Evolutionary conservation across 2,797 vertebrate species (phyloP).

Genomic region (Spatula versicolor): DNA sequence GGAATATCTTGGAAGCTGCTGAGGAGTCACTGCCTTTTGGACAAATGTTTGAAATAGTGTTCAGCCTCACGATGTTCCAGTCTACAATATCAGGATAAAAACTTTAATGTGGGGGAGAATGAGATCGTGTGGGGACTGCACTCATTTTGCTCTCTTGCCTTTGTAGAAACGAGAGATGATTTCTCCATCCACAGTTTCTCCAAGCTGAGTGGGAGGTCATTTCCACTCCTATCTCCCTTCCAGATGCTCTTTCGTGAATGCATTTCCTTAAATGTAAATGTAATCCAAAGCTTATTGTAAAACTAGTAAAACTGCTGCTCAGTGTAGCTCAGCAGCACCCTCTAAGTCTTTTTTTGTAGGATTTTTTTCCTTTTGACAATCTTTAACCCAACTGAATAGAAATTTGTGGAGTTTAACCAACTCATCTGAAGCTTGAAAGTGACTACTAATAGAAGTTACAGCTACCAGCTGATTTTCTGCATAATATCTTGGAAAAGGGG

Average conservation of each 20-base stretch:
- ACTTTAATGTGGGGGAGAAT: neutral
- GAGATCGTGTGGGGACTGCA: rapidly evolving
- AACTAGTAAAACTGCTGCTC: neutral
- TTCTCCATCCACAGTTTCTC: neutral
- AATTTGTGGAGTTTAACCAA: neutral
- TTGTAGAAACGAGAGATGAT: neutral
- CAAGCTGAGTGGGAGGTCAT: neutral
- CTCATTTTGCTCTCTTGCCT: neutral
- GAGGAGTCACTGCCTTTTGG: neutral
- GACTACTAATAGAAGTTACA: neutral
- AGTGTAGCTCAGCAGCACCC: neutral
- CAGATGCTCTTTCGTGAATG: neutral
- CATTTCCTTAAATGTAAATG: neutral
- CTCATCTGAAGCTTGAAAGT: neutral
- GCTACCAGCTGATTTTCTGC: neutral
- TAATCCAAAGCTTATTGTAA: neutral
- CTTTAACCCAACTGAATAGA: neutral
- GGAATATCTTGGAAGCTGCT: neutral
- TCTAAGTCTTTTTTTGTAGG: neutral
- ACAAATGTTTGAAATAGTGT: neutral
- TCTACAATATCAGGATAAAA: neutral
- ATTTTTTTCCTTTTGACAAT: neutral
- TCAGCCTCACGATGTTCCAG: neutral
- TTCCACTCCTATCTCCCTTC: neutral
- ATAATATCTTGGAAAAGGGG: neutral